Evolutionary conservation across 2,113 vertebrate genomes (phyloP).

Genomic region (Myanophis thanlyinensis): DNA sequence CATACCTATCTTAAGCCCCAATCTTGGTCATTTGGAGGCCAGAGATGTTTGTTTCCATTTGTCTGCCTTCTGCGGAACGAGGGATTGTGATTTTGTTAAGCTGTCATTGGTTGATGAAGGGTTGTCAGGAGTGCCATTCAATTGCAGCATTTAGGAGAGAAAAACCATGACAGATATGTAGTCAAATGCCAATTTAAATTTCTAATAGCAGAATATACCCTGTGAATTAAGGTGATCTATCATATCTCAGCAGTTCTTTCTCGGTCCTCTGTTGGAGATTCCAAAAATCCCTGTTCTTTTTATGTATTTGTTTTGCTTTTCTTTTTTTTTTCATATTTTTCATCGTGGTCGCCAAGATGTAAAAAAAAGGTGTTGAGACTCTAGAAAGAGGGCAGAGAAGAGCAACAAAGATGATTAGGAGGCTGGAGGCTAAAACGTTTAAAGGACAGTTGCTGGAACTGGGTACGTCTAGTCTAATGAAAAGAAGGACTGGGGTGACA

Average conservation of each 20-base stretch:
- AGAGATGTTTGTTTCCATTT: background rate
- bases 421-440: too few relatives aligned
- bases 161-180: background rate
- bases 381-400: too few relatives aligned
- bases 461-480: too few relatives aligned
- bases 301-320: background rate
- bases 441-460: too few relatives aligned
- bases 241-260: background rate
- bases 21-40: background rate
- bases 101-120: background rate
- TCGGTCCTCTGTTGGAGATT: background rate
- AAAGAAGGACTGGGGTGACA: too few relatives aligned
- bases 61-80: background rate
- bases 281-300: rapidly evolving
- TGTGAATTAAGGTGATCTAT: background rate
- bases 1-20: background rate
- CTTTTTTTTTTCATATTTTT: background rate
- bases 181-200: background rate
- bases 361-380: too few relatives aligned
- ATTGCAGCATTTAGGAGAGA: background rate
- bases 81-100: background rate
- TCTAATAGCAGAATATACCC: background rate
- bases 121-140: background rate
- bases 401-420: too few relatives aligned
- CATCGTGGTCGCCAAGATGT: too few relatives aligned